These are phyloP conservation scores for Physeter macrocephalus DNA, from an alignment of 2,113 vertebrate genomes.

Conservation along the genomic window DNA sequence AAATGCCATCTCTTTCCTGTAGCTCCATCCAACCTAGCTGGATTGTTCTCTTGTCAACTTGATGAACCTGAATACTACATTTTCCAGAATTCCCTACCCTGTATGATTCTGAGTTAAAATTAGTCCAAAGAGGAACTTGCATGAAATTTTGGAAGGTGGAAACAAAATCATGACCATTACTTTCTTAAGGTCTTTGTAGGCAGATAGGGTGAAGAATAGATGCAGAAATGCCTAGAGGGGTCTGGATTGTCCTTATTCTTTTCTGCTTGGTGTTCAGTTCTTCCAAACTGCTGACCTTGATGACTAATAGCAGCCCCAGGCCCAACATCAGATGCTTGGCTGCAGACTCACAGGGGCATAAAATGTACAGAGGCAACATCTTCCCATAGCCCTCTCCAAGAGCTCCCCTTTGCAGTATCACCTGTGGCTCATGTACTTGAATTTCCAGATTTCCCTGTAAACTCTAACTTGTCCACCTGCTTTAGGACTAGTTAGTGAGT, in stretches of 20 bases:
- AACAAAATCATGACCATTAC: background rate
- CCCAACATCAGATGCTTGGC: background rate
- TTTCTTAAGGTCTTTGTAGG: background rate
- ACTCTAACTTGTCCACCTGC: background rate
- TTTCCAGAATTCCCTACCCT: background rate
- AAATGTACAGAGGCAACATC: background rate
- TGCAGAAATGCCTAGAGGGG: background rate
- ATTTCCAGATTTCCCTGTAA: background rate
- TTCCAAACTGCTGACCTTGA: background rate
- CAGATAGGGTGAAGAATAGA: background rate
- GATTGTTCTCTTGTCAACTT: background rate
- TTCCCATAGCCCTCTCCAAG: background rate
- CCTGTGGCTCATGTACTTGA: background rate
- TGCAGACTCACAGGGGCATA: background rate
- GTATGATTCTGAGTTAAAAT: background rate
- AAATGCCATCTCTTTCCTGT: background rate
- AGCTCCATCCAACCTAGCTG: background rate
- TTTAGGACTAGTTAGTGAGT: background rate
- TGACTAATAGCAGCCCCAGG: background rate
- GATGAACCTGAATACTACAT: background rate
- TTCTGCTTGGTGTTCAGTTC: background rate
- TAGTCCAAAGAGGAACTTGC: background rate
- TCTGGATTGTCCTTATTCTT: background rate
- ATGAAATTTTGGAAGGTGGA: background rate
- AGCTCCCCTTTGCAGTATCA: background rate